A percentile compares a stretch with the other conserved stretches of the same genome.
Evolutionary conservation across 2,888 invertebrate genomes (phyloP).

Genomic region (Xylota segnis): DNA sequence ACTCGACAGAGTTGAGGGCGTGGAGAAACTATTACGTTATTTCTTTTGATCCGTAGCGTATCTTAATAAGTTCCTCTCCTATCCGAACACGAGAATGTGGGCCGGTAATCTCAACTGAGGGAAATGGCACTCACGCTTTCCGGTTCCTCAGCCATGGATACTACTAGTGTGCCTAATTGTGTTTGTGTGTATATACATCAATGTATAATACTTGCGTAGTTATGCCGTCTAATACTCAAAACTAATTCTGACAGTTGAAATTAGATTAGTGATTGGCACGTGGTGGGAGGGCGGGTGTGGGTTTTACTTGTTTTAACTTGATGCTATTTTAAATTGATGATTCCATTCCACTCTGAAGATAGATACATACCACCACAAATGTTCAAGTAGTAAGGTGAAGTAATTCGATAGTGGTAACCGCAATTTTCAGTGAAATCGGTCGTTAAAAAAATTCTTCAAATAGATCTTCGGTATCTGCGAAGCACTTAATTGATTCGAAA

Average conservation of each 20-base stretch:
- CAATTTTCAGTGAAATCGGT: background rate
- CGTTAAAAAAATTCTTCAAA: background rate
- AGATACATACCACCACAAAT: background rate
- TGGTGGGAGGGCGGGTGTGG: background rate
- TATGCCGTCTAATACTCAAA: conserved; percentile 25
- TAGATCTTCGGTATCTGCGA: background rate
- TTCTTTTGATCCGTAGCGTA: conserved; percentile 43
- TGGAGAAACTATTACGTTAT: conserved; percentile 44
- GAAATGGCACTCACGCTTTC: conserved; percentile 48
- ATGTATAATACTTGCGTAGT: too few relatives aligned
- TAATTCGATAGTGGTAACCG: conserved; percentile 10
- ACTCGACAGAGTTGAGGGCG: conserved; percentile 23
- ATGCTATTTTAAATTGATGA: conserved; percentile 8
- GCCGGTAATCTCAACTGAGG: conserved; percentile 33
- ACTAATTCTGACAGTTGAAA: conserved; percentile 37
- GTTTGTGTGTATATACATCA: conserved; percentile 17
- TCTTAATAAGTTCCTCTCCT: conserved; percentile 39
- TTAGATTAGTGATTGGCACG: conserved; percentile 44
- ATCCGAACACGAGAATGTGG: conserved; percentile 9
- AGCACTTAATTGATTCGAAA: background rate
- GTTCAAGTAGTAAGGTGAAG: background rate
- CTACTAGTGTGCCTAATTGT: conserved; percentile 52
- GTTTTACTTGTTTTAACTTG: conserved; percentile 5
- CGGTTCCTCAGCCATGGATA: conserved; percentile 24
- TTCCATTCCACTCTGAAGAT: background rate